Evolutionary conservation across 1,140 invertebrate genomes (phyloP).

Genomic region (Ceratina japonica): DNA sequence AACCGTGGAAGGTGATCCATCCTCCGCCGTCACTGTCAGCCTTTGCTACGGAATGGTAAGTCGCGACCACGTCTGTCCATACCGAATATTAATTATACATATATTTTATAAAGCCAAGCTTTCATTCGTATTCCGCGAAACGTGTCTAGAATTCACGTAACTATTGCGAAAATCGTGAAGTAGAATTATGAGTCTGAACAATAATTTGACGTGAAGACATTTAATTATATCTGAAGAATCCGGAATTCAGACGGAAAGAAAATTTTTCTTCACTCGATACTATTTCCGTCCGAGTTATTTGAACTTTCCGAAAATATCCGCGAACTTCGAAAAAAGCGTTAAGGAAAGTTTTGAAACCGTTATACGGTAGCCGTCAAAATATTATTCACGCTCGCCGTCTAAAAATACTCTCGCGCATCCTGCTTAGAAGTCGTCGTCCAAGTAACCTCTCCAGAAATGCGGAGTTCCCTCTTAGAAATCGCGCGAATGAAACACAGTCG

Average conservation of each 20-base stretch:
- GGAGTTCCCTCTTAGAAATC: slow-evolving; percentile 4
- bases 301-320: background rate
- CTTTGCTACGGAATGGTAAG: slow-evolving; percentile 90
- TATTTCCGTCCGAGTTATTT: too few species aligned
- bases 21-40: slow-evolving; percentile 84
- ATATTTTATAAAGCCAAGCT: background rate
- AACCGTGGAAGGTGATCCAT: slow-evolving; percentile 82
- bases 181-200: too few species aligned
- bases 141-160: too few species aligned
- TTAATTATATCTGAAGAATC: too few species aligned
- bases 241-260: too few species aligned
- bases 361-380: background rate
- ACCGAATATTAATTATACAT: background rate
- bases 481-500: slow-evolving; percentile 15
- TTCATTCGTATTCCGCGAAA: too few species aligned
- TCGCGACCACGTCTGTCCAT: slow-evolving; percentile 48
- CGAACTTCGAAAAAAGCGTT: background rate
- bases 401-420: slow-evolving; percentile 28
- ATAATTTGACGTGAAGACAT: too few species aligned
- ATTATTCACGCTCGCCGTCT: background rate
- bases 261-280: too few species aligned
- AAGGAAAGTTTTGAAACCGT: too few species aligned
- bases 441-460: slow-evolving; percentile 27
- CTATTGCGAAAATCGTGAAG: too few species aligned
- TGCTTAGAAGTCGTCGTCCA: slow-evolving; percentile 36